Conservation (phyloP, 2,113 vertebrate genomes). For the Brachyhypopomus occidentalis region DNA sequence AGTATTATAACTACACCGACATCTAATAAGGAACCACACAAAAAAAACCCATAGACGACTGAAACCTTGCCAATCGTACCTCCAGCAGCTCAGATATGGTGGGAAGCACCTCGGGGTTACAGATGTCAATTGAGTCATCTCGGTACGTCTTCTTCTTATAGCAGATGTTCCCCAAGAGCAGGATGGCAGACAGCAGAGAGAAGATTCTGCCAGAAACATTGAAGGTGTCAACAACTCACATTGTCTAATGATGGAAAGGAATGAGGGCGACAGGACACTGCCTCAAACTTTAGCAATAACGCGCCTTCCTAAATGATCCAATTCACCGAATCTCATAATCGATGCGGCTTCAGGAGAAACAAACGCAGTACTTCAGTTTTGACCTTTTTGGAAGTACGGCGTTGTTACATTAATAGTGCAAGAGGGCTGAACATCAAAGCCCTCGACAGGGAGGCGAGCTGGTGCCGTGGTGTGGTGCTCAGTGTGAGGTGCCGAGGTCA, state of each 20-base stretch:
- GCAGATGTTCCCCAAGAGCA: slow-evolving; percentile 95
- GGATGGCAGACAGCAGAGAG: slow-evolving; percentile 91
- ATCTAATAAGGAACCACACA: no score
- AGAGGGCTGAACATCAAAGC: background rate
- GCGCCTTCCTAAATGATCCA: background rate
- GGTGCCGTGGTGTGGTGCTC: background rate
- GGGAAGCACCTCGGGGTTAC: slow-evolving; percentile 89
- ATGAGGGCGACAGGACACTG: no score
- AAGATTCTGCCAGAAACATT: slow-evolving; percentile 82
- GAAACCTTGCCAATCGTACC: slow-evolving; percentile 70
- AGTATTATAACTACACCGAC: background rate
- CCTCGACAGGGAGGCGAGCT: background rate
- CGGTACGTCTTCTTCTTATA: slow-evolving; percentile 97
- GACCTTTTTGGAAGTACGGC: background rate
- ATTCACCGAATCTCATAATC: background rate
- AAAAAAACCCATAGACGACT: background rate
- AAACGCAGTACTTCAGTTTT: background rate
- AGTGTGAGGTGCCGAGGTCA: background rate
- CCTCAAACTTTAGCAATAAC: background rate
- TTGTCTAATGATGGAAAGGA: background rate
- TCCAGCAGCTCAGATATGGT: slow-evolving; percentile 92
- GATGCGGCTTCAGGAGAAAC: background rate
- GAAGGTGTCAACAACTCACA: background rate
- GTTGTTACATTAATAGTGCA: background rate
- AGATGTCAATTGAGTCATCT: slow-evolving; percentile 96